Percentiles rank a stretch among this genome's conserved stretches.
These are phyloP conservation scores for Sylvilagus bachmani DNA, from an alignment of 2,113 vertebrate genomes.

Conservation along the genomic window DNA sequence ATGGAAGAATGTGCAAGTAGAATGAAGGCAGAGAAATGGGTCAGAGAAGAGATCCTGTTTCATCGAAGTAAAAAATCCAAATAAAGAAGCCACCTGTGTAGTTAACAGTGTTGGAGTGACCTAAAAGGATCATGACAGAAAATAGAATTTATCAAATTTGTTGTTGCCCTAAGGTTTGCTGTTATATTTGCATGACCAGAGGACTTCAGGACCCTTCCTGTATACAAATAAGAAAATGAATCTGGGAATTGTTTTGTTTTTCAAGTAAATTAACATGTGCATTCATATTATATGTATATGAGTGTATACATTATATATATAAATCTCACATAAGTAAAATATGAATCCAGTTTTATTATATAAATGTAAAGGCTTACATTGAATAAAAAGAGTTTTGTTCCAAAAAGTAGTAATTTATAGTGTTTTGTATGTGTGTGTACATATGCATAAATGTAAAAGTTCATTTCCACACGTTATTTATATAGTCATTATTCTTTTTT, in stretches of 20 bases:
- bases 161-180: background rate
- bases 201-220: background rate
- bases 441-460: background rate
- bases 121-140: background rate
- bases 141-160: background rate
- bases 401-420: background rate
- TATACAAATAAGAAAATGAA: background rate
- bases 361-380: background rate
- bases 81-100: background rate
- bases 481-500: background rate
- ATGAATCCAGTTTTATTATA: background rate
- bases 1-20: background rate
- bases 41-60: background rate
- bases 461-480: background rate
- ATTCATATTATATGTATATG: too few relatives aligned
- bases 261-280: background rate
- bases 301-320: too few relatives aligned
- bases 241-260: background rate
- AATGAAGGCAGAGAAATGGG: background rate
- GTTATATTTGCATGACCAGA: background rate
- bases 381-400: constrained; percentile 4
- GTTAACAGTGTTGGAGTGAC: background rate
- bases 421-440: background rate
- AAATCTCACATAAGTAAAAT: background rate
- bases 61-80: background rate